Conservation (phyloP, 2,888 invertebrate genomes). For the Drosophila ezoana region DNA sequence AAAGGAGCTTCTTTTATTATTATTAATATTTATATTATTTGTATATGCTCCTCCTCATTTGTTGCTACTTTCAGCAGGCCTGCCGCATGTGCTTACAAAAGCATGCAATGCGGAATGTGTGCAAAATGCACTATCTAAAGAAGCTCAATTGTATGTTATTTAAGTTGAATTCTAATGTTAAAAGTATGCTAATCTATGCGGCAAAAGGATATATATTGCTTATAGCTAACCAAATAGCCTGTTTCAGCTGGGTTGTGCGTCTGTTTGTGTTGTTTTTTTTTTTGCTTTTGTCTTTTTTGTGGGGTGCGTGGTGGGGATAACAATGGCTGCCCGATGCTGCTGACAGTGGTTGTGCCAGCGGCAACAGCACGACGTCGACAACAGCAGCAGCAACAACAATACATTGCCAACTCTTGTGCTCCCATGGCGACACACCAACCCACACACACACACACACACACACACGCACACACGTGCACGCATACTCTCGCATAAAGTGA, state of each 20-base stretch:
- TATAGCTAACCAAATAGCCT: not conserved
- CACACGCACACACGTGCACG: constrained; percentile 16
- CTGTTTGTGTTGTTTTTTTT: constrained; percentile 1
- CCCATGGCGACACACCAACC: constrained; percentile 63
- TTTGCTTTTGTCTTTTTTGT: constrained; percentile 15
- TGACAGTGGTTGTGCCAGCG: constrained; percentile 70
- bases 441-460: constrained; percentile 25
- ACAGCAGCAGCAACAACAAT: constrained; percentile 36
- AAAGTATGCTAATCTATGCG: not conserved
- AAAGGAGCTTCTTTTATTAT: not conserved
- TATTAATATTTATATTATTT: too few relatives aligned
- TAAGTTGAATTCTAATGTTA: too few relatives aligned
- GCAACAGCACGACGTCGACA: constrained; percentile 36
- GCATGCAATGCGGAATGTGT: not conserved
- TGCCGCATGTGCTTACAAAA: not conserved
- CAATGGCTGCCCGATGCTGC: constrained; percentile 71
- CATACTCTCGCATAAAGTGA: constrained; percentile 17
- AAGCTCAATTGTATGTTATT: not conserved
- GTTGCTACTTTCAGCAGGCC: too few relatives aligned
- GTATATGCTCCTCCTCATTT: too few relatives aligned
- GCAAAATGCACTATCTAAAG: not conserved
- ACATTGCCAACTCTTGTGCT: constrained; percentile 62
- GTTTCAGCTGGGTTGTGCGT: constrained; percentile 36
- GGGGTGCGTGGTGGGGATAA: constrained; percentile 61
- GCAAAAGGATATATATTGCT: not conserved